Evolutionary conservation across 2,888 invertebrate genomes (phyloP).

Genomic region (Drosophila pseudotakahashii): DNA sequence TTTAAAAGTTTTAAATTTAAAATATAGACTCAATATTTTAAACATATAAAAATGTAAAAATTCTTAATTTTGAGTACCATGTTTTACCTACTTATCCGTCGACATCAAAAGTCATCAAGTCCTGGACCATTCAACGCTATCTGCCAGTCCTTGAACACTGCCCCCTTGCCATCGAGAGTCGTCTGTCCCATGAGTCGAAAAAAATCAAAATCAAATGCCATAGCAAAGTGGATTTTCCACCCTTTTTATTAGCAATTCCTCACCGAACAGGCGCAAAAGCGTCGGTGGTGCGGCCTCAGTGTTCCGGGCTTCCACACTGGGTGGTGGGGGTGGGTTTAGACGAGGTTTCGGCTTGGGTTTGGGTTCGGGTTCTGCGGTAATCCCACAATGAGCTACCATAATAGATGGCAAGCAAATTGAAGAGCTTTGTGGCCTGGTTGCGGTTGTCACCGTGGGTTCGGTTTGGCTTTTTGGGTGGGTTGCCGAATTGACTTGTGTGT

Average conservation of each 20-base stretch:
- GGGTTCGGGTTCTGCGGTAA: slow-evolving; percentile 56
- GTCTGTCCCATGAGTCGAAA: slow-evolving; percentile 50
- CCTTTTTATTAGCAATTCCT: slow-evolving; percentile 79
- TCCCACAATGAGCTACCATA: slow-evolving; percentile 82
- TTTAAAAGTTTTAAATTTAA: no score
- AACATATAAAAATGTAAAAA: no score
- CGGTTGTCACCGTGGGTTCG: slow-evolving; percentile 57
- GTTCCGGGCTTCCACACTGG: slow-evolving; percentile 5
- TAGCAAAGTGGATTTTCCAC: slow-evolving; percentile 82
- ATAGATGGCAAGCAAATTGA: slow-evolving; percentile 82
- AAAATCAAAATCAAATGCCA: slow-evolving; percentile 81
- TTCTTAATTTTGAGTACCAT: background rate
- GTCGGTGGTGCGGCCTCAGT: slow-evolving; percentile 40
- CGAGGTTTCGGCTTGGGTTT: slow-evolving; percentile 31
- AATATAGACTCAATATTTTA: no score
- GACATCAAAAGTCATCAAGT: slow-evolving; percentile 68
- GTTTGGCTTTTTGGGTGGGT: slow-evolving; percentile 37
- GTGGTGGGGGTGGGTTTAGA: slow-evolving; percentile 15
- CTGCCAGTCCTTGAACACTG: slow-evolving; percentile 16
- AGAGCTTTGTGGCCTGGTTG: slow-evolving; percentile 74
- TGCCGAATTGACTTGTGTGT: slow-evolving; percentile 80
- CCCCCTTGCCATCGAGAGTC: slow-evolving; percentile 10
- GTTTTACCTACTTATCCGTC: slow-evolving; percentile 61
- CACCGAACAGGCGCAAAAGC: slow-evolving; percentile 45
- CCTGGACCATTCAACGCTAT: slow-evolving; percentile 40